Base-by-base conservation (phyloP, 2,113 vertebrate species). In the Ceuthmochares aereus region DNA sequence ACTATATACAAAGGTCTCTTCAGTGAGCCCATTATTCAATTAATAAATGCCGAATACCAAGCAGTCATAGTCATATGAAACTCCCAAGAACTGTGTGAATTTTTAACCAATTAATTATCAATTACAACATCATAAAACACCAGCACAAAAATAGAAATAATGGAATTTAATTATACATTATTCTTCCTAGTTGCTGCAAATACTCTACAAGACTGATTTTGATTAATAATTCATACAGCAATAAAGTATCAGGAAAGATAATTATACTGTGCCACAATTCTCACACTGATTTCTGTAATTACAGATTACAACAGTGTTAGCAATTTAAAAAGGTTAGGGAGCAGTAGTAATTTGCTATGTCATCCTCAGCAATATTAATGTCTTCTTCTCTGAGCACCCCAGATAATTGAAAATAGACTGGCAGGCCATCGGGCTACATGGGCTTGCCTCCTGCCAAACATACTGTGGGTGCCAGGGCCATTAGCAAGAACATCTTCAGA, bases 171-270 rank as follows among this genome's bases (percentile, higher is more conserved):
- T 98, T 98, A 98, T 97, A 98, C 97, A 97, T 98, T 98, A 98
- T 98, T 98, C 97, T 98, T 97, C 92, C 97, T 97, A 98, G 98
- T 98, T 98, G 97, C 97, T 55, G 95, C 97, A 98, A 98, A 98
- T 98, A 98, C 98, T 96, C 98, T 97, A 98, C 97, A 98, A 98
- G 98, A 98, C 97, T 98, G 98, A 98, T 98, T 98, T 97, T 98
- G 98, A 98, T 98, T 98, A 98, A 98, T 98, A 98, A 98, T 98
- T 98, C 98, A 98, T 98, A 98, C 96, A 97, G 98, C 97, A 98
- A 98, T 98, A 97, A 98, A 97, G 97, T 98, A 98, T 98, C 97
- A 97, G 95, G 97, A 98, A 98, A 98, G 98, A 98, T 98, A 98
- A 98, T 98, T 98, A 98, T 97, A 98, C 97, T 96, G 96, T 98